Base-by-base conservation (phyloP, 2,888 invertebrate species). In the Sturmia bella region DNA sequence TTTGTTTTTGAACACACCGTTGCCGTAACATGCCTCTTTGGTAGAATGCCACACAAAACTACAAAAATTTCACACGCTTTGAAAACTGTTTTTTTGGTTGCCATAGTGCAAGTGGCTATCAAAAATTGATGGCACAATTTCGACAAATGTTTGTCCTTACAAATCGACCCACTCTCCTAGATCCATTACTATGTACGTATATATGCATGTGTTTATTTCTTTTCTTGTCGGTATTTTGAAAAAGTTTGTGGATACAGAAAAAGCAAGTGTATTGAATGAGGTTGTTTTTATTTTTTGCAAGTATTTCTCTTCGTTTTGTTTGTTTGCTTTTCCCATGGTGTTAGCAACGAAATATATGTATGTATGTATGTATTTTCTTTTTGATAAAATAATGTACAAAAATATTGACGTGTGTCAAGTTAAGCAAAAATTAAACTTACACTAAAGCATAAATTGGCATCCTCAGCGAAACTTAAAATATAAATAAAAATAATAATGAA, bases 351-450 rank as follows among this genome's bases (percentile, higher is more conserved):
- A 41, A 41, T 48, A 45, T n/a, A 15, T 15, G 2, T 15, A 15
- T 5, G n/a, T 12, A 43, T n/a, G 21, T 39, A 21, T n/a, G n/a
- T 41, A 39, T 48, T n/a, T 43, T 59, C 37, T 59, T 21, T 41
- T 32, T 39, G 17, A 54, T 56, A 27, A 59, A 63, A 73, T 73
- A 54, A 63, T 61, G 24, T 56, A 64, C 50, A 45, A 59, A 69
- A 37, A 50, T 63, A 61, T 64, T 78, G 64, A 11, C 54, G 50
- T 66, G 70, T 59, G 66, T 52, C 52, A 66, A 66, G 43, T 21
- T 41, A 59, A 43, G 43, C 63, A 64, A 57, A 69, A 32, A 37
- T 66, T 50, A 5, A 17, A 37, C 15, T 13, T 32, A 59, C 21
- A 27, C 39, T 24, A n/a, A 57, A 66, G 57, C 48, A 17, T 39